These are phyloP conservation scores for Passerina amoena DNA, from an alignment of 2,113 vertebrate genomes.

Conservation along the genomic window DNA sequence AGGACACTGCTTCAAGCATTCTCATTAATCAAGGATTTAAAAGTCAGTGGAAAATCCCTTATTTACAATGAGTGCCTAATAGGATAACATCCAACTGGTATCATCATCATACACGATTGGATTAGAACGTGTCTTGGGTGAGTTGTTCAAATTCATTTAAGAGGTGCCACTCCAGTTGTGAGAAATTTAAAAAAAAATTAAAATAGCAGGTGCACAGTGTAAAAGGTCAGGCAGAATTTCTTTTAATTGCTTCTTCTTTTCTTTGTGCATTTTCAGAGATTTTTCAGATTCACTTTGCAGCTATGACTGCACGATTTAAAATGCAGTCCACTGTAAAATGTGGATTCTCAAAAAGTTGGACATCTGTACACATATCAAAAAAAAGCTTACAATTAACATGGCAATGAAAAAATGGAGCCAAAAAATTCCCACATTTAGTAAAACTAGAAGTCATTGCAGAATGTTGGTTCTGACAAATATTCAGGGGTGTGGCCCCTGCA, in stretches of 20 bases:
- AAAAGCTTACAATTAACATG: neutral
- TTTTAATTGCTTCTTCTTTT: neutral
- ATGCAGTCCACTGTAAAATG: neutral
- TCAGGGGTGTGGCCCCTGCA: neutral
- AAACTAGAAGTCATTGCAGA: neutral
- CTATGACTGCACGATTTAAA: neutral
- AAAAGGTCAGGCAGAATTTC: neutral
- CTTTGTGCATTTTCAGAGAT: neutral
- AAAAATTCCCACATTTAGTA: neutral
- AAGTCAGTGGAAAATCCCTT: conserved; percentile 52
- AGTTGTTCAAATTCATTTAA: conserved; percentile 41
- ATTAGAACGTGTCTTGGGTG: conserved; percentile 44
- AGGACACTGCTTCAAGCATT: conserved; percentile 47
- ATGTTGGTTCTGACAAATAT: neutral
- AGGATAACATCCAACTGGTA: conserved; percentile 58
- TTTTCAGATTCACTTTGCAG: neutral
- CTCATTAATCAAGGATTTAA: conserved; percentile 65
- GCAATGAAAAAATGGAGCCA: neutral
- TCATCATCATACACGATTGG: neutral
- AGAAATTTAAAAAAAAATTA: neutral
- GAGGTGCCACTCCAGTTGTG: neutral
- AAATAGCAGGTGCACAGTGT: neutral
- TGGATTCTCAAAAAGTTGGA: neutral
- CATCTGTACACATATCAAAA: neutral
- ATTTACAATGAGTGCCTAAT: conserved; percentile 47